These are phyloP conservation scores for Porphyrio hochstetteri DNA, from an alignment of 2,113 vertebrate genomes.

Conservation along the genomic window DNA sequence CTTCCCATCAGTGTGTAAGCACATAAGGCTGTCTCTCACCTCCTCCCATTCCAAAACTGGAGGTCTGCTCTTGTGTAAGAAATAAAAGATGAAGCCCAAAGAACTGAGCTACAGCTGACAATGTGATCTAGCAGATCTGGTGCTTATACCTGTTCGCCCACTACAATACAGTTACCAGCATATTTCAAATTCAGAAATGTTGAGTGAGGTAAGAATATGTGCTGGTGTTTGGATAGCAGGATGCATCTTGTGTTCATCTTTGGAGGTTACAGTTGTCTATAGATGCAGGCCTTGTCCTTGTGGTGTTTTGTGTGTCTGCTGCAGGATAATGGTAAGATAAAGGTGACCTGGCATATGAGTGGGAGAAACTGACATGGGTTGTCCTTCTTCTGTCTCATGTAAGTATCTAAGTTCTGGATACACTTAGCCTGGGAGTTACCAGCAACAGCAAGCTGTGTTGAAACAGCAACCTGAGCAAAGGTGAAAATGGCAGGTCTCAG, in stretches of 20 bases:
- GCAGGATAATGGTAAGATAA: neutral
- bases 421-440: neutral
- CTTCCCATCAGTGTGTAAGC: neutral
- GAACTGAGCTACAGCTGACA: neutral
- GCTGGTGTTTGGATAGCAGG: neutral
- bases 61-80: neutral
- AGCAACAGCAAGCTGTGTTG: neutral
- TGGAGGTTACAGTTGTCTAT: neutral
- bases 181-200: neutral
- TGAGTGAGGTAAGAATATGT: neutral
- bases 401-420: neutral
- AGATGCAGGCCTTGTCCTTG: accelerated
- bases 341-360: no score
- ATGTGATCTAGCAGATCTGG: neutral
- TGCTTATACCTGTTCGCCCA: neutral
- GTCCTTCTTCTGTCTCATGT: no score
- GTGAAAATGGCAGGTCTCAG: neutral
- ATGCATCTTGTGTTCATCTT: accelerated
- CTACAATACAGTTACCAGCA: neutral
- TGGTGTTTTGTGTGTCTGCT: neutral
- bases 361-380: neutral
- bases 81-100: neutral
- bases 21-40: neutral
- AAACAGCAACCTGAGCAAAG: neutral
- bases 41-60: neutral